Percentiles rank a stretch among this genome's conserved stretches.
Evolutionary conservation across 2,888 invertebrate species (phyloP).

Genomic region (Chymomyza fuscimana): DNA sequence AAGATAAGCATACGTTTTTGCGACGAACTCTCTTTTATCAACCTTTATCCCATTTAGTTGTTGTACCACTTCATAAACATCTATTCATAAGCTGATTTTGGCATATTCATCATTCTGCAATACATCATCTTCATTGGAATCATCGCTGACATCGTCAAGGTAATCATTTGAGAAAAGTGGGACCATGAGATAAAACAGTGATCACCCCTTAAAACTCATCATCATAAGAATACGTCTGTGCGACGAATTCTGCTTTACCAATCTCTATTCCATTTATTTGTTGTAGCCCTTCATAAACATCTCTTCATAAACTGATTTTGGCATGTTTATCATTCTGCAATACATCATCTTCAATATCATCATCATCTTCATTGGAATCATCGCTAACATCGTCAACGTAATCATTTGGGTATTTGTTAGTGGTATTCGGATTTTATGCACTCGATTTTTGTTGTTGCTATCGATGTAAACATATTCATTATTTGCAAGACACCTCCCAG

Average conservation of each 20-base stretch:
- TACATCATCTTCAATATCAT: too few species aligned
- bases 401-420: background rate
- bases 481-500: constrained; percentile 4
- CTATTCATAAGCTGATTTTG: constrained; percentile 58
- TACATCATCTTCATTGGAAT: background rate
- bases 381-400: background rate
- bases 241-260: too few species aligned
- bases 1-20: too few species aligned
- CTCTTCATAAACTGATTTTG: too few species aligned
- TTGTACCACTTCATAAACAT: constrained; percentile 44
- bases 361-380: too few species aligned
- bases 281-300: too few species aligned
- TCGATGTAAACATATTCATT: constrained; percentile 69
- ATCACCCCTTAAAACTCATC: too few species aligned
- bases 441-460: background rate
- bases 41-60: constrained; percentile 22
- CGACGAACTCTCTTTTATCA: background rate
- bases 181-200: too few species aligned
- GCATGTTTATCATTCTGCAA: too few species aligned
- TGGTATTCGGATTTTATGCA: background rate
- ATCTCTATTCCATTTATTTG: too few species aligned
- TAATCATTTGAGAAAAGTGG: too few species aligned
- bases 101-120: constrained; percentile 47
- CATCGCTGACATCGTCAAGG: background rate
- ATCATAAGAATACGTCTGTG: too few species aligned